A percentile compares a stretch with the other conserved stretches of the same genome.
These are phyloP conservation scores for Trilocha varians DNA, from an alignment of 2,888 invertebrate species.

Conservation along the genomic window DNA sequence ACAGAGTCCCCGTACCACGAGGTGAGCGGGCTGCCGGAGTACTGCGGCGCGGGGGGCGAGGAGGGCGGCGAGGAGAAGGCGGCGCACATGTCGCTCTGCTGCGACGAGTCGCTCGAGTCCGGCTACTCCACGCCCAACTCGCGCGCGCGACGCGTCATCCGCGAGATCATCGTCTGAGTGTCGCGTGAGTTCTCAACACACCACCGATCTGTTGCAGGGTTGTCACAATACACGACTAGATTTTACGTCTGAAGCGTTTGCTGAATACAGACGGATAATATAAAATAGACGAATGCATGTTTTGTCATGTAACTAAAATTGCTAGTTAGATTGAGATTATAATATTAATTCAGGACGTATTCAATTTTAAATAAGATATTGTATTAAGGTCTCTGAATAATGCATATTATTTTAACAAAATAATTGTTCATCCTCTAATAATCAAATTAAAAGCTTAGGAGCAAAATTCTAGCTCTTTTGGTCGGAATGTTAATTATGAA, in stretches of 20 bases:
- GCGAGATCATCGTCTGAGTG: conserved; percentile 91
- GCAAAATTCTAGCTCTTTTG: neutral
- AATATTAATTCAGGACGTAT: too few species aligned
- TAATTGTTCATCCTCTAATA: neutral
- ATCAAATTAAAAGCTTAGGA: neutral
- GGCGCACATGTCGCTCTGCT: conserved; percentile 89
- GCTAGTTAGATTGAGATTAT: too few species aligned
- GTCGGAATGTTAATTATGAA: too few species aligned
- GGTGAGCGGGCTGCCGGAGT: conserved; percentile 91
- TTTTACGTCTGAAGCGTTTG: too few species aligned
- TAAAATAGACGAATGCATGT: too few species aligned
- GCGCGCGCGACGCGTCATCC: conserved; percentile 91
- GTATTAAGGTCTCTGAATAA: neutral
- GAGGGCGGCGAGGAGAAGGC: conserved; percentile 87
- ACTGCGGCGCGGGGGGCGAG: conserved; percentile 73
- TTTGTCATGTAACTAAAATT: too few species aligned
- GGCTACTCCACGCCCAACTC: conserved; percentile 96
- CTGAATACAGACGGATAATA: too few species aligned
- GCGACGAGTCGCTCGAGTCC: conserved; percentile 94
- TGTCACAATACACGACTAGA: neutral
- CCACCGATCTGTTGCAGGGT: neutral
- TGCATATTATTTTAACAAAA: conserved; percentile 1
- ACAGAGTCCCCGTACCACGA: conserved; percentile 94
- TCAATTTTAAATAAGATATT: neutral
- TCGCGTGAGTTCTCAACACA: neutral